Conservation (phyloP, 1,140 invertebrate species). For the Solenopsis invicta region DNA sequence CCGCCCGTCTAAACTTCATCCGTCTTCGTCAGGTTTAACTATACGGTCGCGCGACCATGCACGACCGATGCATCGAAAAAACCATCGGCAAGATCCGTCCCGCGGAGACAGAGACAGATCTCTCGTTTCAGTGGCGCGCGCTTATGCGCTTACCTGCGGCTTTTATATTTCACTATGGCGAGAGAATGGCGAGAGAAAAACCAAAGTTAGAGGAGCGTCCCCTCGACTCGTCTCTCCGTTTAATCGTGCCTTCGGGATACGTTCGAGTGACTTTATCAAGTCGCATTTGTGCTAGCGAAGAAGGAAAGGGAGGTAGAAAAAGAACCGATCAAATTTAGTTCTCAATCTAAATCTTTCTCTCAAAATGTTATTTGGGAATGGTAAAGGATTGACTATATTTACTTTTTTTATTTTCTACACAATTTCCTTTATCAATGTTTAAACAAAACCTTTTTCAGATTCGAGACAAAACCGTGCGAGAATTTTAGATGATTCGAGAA, state of each 20-base stretch:
- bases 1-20: constrained; percentile 45
- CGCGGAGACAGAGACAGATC: constrained; percentile 46
- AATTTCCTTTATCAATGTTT: background rate
- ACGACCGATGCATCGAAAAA: constrained; percentile 47
- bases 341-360: background rate
- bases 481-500: constrained; percentile 2
- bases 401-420: background rate
- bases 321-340: background rate
- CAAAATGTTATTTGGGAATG: background rate
- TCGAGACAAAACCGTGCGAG: background rate
- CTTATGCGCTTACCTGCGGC: constrained; percentile 60
- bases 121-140: constrained; percentile 39
- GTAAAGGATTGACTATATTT: background rate
- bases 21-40: constrained; percentile 53
- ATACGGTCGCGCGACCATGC: constrained; percentile 39
- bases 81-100: constrained; percentile 37
- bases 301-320: background rate
- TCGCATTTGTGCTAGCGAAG: constrained; percentile 38
- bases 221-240: constrained; percentile 42
- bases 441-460: background rate
- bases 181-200: constrained; percentile 75
- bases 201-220: constrained; percentile 23
- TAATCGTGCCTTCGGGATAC: constrained; percentile 57
- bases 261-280: constrained; percentile 59
- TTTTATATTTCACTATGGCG: constrained; percentile 73